Conservation (phyloP, 1,140 invertebrate genomes). For the Melitaea cinxia region DNA sequence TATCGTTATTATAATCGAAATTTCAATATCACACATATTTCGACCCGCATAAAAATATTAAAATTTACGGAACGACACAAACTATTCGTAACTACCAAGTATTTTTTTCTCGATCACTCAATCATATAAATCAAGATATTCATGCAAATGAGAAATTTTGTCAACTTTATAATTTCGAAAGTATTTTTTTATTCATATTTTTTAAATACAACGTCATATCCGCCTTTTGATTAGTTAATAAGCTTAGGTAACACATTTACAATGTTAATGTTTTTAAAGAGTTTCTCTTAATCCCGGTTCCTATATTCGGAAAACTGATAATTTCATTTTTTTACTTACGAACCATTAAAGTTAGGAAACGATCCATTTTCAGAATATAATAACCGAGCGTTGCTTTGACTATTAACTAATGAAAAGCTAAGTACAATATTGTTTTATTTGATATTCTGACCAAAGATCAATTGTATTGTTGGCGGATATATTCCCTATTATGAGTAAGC, state of each 20-base stretch:
- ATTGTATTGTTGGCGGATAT: too few species aligned
- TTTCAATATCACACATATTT: neutral
- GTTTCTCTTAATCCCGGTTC: too few species aligned
- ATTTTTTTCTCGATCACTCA: constrained; percentile 3
- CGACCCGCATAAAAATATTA: neutral
- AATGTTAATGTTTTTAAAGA: neutral
- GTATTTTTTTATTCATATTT: constrained; percentile 8
- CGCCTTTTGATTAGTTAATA: neutral
- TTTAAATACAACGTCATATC: neutral
- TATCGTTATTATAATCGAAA: neutral
- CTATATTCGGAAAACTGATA: too few species aligned
- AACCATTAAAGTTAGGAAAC: too few species aligned
- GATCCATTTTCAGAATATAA: too few species aligned
- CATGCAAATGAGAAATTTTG: constrained; percentile 27
- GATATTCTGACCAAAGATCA: too few species aligned
- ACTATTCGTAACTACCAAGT: constrained; percentile 9
- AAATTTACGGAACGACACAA: constrained; percentile 5
- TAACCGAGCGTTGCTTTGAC: too few species aligned
- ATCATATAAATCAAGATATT: constrained; percentile 27
- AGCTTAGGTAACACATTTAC: neutral
- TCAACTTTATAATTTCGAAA: constrained; percentile 26
- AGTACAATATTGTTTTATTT: too few species aligned
- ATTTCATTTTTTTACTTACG: too few species aligned
- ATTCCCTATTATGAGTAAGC: too few species aligned
- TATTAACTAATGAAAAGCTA: too few species aligned